These are phyloP conservation scores for Antechinus flavipes DNA, from an alignment of 2,113 vertebrate genomes.

Conservation along the genomic window DNA sequence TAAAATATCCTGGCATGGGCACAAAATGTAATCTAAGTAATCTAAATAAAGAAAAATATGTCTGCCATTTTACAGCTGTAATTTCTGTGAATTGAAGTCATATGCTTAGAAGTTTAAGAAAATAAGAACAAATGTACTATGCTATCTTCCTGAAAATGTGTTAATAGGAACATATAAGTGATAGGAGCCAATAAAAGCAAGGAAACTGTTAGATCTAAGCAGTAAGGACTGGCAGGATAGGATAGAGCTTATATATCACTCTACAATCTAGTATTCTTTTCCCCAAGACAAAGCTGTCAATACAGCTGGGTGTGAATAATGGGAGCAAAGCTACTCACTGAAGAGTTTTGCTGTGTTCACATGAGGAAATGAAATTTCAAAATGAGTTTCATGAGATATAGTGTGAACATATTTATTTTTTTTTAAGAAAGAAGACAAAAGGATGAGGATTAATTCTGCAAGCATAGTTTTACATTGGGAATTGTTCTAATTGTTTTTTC, in stretches of 20 bases:
- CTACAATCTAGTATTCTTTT: neutral
- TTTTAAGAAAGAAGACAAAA: constrained; percentile 12
- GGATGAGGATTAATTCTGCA: neutral
- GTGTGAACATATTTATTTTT: neutral
- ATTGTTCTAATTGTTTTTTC: constrained; percentile 19
- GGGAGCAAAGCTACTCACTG: constrained; percentile 7
- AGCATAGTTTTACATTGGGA: neutral
- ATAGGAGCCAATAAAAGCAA: constrained; percentile 29
- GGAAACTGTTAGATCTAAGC: neutral
- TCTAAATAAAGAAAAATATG: constrained; percentile 3
- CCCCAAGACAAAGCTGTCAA: constrained; percentile 22
- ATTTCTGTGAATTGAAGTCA: constrained; percentile 5
- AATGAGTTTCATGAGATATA: constrained; percentile 25
- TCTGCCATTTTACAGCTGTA: neutral
- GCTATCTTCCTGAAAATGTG: neutral
- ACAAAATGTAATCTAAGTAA: constrained; percentile 1
- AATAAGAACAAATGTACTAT: constrained; percentile 34
- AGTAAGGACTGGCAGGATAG: neutral
- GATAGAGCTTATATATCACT: neutral
- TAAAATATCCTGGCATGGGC: neutral
- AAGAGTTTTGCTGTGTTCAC: constrained; percentile 8
- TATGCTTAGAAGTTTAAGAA: constrained; percentile 23
- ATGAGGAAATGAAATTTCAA: constrained; percentile 36
- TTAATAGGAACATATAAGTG: neutral
- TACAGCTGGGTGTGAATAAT: constrained; percentile 36